These are phyloP conservation scores for Spilarctia lutea DNA, from an alignment of 2,888 invertebrate genomes.

Conservation along the genomic window DNA sequence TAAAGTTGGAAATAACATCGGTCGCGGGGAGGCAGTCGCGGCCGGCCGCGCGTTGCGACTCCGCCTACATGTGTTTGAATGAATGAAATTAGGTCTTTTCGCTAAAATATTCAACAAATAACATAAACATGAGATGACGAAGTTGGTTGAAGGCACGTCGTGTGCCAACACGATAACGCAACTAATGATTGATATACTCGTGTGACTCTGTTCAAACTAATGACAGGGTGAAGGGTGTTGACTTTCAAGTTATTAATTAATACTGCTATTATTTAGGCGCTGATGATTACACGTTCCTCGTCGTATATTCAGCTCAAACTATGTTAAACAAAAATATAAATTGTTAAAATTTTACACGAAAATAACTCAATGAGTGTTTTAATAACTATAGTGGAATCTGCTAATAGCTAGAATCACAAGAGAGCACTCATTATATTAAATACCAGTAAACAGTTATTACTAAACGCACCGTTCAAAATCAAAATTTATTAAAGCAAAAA, in stretches of 20 bases:
- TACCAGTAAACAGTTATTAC: not conserved
- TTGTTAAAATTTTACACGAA: not conserved
- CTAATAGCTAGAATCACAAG: not conserved
- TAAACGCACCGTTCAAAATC: not conserved
- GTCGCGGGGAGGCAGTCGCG: constrained; percentile 46
- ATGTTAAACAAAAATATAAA: constrained; percentile 16
- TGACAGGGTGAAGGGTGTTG: constrained; percentile 84
- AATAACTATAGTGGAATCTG: not conserved
- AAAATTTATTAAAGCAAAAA: constrained; percentile 26
- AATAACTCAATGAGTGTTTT: not conserved
- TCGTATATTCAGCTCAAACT: constrained; percentile 34
- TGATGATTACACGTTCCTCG: constrained; percentile 63
- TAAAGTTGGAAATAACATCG: constrained; percentile 63
- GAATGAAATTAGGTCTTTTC: constrained; percentile 59
- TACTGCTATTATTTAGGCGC: constrained; percentile 80
- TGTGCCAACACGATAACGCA: constrained; percentile 78
- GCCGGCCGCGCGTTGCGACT: constrained; percentile 44
- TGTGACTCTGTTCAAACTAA: constrained; percentile 81
- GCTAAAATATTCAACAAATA: constrained; percentile 62
- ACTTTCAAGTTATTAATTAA: constrained; percentile 86
- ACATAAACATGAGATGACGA: constrained; percentile 70
- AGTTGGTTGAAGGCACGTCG: constrained; percentile 72
- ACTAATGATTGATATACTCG: constrained; percentile 84
- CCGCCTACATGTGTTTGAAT: constrained; percentile 55
- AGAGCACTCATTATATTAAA: not conserved